Percentiles rank a stretch among this genome's conserved stretches.
These are phyloP conservation scores for Drosophila tanythrix DNA, from an alignment of 2,888 invertebrate species.

Conservation along the genomic window DNA sequence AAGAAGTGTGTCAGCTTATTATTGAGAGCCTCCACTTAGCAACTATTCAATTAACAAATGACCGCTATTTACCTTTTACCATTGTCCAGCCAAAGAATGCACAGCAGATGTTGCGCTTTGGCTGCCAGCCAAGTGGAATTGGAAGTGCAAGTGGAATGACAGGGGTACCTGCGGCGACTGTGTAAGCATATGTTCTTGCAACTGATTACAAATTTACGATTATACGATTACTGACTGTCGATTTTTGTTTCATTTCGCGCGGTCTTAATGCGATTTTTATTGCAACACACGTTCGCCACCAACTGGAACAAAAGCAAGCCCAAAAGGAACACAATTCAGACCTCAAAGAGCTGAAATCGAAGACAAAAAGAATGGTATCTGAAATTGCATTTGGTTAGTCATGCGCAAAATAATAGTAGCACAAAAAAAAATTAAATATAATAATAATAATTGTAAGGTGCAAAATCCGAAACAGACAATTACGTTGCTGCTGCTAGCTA, in stretches of 20 bases:
- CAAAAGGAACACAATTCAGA: slow-evolving; percentile 47
- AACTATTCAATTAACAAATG: slow-evolving; percentile 68
- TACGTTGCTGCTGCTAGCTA: slow-evolving; percentile 26
- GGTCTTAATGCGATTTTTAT: slow-evolving; percentile 64
- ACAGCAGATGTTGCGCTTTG: slow-evolving; percentile 27
- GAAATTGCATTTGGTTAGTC: slow-evolving; percentile 81
- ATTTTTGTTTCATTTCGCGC: slow-evolving; percentile 54
- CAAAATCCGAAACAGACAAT: slow-evolving; percentile 41
- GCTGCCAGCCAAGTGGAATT: slow-evolving; percentile 47
- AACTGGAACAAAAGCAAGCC: slow-evolving; percentile 58
- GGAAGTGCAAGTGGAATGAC: slow-evolving; percentile 20
- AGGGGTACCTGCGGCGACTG: slow-evolving; percentile 20
- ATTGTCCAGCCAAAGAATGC: slow-evolving; percentile 21
- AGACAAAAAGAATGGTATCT: slow-evolving; percentile 73
- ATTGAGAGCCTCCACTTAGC: slow-evolving; percentile 53
- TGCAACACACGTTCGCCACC: slow-evolving; percentile 57
- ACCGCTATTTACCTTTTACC: slow-evolving; percentile 44
- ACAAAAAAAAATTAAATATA: slow-evolving; percentile 17
- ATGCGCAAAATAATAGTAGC: slow-evolving; percentile 70
- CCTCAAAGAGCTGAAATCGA: slow-evolving; percentile 34
- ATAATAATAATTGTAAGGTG: slow-evolving; percentile 60
- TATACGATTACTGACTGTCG: slow-evolving; percentile 54
- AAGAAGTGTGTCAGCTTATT: slow-evolving; percentile 69
- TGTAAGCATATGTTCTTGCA: slow-evolving; percentile 77
- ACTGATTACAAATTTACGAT: slow-evolving; percentile 77